Evolutionary conservation across 2,888 invertebrate genomes (phyloP).

Genomic region (Apodemia duryi): DNA sequence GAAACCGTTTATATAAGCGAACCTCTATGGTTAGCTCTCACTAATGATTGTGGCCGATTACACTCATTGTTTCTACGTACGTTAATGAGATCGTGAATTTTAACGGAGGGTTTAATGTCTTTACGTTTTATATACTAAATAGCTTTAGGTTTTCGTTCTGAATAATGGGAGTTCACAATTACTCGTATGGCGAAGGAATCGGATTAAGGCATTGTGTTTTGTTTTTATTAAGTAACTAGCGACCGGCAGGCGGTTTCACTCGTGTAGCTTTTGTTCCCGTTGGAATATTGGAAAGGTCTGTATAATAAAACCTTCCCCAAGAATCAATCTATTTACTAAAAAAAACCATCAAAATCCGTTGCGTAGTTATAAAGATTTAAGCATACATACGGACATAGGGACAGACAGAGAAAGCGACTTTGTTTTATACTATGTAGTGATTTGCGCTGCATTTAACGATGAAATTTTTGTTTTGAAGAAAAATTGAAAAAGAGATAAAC

Average conservation of each 20-base stretch:
- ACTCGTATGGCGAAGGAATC: neutral
- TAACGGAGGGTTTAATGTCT: constrained; percentile 16
- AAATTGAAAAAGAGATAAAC: too few relatives aligned
- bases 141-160: constrained; percentile 1
- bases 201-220: neutral
- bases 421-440: neutral
- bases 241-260: too few relatives aligned
- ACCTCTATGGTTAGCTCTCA: constrained; percentile 14
- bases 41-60: constrained; percentile 27
- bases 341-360: too few relatives aligned
- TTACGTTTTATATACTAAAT: constrained; percentile 9
- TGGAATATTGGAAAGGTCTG: too few relatives aligned
- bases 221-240: neutral
- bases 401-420: too few relatives aligned
- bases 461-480: neutral
- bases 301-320: too few relatives aligned
- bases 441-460: neutral
- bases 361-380: too few relatives aligned
- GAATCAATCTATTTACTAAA: too few relatives aligned
- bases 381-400: too few relatives aligned
- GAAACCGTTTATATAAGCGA: neutral
- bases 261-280: too few relatives aligned
- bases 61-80: constrained; percentile 26
- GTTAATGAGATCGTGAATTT: constrained; percentile 30
- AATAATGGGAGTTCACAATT: constrained; percentile 2